Conservation (phyloP, 2,113 vertebrate species). For the Tichodroma muraria region DNA sequence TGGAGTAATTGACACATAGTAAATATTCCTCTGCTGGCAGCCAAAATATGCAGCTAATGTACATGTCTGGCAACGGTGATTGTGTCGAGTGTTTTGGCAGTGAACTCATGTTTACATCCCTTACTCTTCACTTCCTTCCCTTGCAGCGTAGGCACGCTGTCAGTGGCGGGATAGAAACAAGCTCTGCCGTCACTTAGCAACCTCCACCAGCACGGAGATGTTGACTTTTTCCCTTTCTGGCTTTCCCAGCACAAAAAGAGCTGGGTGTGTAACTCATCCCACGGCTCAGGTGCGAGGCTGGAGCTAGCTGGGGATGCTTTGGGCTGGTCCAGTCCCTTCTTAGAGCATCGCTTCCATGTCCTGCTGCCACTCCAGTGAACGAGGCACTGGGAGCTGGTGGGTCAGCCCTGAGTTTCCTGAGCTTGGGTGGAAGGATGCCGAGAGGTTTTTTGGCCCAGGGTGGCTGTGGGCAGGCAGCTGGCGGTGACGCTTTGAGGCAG, state of each 20-base stretch:
- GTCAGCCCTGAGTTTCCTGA: neutral
- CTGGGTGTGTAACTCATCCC: fast-evolving
- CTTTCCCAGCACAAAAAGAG: neutral
- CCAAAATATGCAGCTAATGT: neutral
- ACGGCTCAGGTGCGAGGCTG: neutral
- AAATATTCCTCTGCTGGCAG: neutral
- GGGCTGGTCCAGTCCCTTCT: neutral
- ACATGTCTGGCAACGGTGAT: neutral
- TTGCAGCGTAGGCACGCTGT: neutral
- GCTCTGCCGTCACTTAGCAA: constrained; percentile 48
- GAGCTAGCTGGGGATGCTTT: neutral
- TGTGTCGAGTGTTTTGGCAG: neutral
- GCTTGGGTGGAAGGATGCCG: neutral
- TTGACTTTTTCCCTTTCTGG: neutral
- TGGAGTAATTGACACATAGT: neutral
- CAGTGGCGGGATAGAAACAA: neutral
- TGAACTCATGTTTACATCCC: neutral
- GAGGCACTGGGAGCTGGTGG: neutral
- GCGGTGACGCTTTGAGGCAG: neutral
- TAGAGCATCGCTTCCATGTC: fast-evolving
- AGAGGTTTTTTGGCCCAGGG: neutral
- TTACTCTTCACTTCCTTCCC: constrained; percentile 34
- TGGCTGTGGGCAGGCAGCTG: neutral
- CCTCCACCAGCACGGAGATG: neutral
- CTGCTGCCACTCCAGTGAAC: neutral